Conservation (phyloP, 2,797 vertebrate species). For the Danionella dracula region DNA sequence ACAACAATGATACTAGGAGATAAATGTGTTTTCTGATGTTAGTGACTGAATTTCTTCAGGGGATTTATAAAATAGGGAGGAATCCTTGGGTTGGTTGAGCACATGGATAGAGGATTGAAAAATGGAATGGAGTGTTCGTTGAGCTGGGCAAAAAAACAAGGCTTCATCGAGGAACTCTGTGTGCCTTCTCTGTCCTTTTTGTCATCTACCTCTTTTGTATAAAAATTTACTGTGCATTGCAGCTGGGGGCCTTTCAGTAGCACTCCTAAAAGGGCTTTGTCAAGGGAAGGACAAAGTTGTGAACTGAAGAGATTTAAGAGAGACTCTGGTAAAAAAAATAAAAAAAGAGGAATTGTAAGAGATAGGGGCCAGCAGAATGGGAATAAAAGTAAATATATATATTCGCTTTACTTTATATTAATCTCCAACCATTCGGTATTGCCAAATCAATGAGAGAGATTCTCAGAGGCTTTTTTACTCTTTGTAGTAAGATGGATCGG, state of each 20-base stretch:
- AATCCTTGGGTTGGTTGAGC: neutral
- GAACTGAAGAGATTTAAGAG: conserved; percentile 72
- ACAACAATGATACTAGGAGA: too few relatives aligned
- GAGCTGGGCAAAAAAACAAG: conserved; percentile 58
- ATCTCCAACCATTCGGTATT: too few relatives aligned
- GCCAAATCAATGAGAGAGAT: too few relatives aligned
- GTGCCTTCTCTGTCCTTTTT: conserved; percentile 72
- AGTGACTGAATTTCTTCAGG: too few relatives aligned
- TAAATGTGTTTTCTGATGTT: too few relatives aligned
- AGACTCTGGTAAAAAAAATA: conserved; percentile 63
- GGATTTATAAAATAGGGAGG: too few relatives aligned
- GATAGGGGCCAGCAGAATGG: conserved; percentile 15
- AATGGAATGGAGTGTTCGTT: conserved; percentile 63
- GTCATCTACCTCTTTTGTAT: conserved; percentile 69
- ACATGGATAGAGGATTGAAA: conserved; percentile 62
- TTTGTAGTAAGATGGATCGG: too few relatives aligned
- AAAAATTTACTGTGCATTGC: conserved; percentile 79
- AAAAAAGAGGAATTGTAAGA: conserved; percentile 56
- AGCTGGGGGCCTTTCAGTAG: conserved; percentile 66
- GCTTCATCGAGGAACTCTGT: conserved; percentile 68
- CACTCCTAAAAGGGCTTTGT: conserved; percentile 69
- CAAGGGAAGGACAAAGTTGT: conserved; percentile 62
- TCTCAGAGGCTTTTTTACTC: too few relatives aligned
- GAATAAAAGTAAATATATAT: conserved; percentile 21
- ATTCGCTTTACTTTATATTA: conserved; percentile 22